Base-by-base conservation (phyloP, 2,888 invertebrate genomes). In the Herminia tarsipennalis region DNA sequence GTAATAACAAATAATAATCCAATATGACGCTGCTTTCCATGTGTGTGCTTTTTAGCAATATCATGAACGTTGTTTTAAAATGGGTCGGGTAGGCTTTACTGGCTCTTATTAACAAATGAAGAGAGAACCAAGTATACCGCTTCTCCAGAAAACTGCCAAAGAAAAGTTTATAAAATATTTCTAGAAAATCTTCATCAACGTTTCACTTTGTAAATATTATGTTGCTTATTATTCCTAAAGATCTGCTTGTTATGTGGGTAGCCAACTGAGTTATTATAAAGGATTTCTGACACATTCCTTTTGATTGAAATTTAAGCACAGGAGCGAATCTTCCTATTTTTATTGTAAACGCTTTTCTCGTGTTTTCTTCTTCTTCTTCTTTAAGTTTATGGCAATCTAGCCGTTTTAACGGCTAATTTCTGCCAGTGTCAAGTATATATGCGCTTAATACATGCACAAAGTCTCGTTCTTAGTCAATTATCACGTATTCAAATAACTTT, bases 71-170 rank as follows among this genome's bases (percentile, higher is more conserved):
- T 0, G 5, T 42, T 25, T 21, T 25, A 16, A 57, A 51, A 10
- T 37, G 5, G 1, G 8, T 4, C 0, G 54, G 47, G 13, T 59
- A 47, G 3, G 34, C 44, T 4, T 50, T 55, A 10, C 47, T 55
- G 0, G 57, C 57, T 32, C 47, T 59, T 10, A 58, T 37, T 0
- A 58, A n/a, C 4, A 54, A 8, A 22, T 50, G 57, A 2, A 58
- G 9, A 0, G 57, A 50, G 1, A 45, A 50, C 50, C 57, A 58
- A 0, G 50, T 50, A 16, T 58, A 57, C 3, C 21, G 6, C 13
- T 36, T 36, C 10, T 38, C 39, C 0, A 54, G 32, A 9, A 54
- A 57, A 0, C 28, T 2, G 1, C 16, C 10, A 10, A 58, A 47
- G 27, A 58, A 57, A 21, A 18, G 14, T 3, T 30, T 4, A 9